Evolutionary conservation across 1,140 invertebrate genomes (phyloP).

Genomic region (Drosophila pectinifera): DNA sequence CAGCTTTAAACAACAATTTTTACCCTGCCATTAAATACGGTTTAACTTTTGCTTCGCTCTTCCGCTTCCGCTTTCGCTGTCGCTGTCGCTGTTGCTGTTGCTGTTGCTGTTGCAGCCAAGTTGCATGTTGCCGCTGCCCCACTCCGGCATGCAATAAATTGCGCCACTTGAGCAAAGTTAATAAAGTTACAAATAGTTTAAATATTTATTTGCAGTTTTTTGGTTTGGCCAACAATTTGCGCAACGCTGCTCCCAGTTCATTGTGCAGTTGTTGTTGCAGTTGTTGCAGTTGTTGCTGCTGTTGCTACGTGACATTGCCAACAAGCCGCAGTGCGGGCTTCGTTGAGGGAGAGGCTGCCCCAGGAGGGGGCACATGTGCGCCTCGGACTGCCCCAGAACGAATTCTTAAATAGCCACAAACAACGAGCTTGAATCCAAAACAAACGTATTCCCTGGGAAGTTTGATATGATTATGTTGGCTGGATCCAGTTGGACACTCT

Average conservation of each 20-base stretch:
- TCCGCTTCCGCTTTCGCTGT: constrained; percentile 18
- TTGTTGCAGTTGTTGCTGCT: constrained; percentile 13
- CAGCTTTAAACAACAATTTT: constrained; percentile 50
- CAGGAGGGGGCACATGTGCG: background rate
- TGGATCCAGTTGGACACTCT: constrained; percentile 1
- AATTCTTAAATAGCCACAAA: background rate
- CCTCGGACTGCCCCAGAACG: too few species aligned
- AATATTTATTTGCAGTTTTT: constrained; percentile 82
- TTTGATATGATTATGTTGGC: background rate
- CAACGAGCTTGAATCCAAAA: background rate
- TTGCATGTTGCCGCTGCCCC: constrained; percentile 24
- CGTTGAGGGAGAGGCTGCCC: constrained; percentile 7
- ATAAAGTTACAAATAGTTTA: constrained; percentile 83
- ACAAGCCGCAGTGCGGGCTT: constrained; percentile 31
- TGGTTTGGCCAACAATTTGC: constrained; percentile 71
- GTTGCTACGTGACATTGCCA: constrained; percentile 69
- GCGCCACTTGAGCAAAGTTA: constrained; percentile 81
- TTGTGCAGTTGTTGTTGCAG: constrained; percentile 47
- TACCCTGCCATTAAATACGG: constrained; percentile 50
- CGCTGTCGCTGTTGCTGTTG: too few species aligned
- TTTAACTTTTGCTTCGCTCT: constrained; percentile 47
- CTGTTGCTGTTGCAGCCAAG: constrained; percentile 20
- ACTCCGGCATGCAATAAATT: constrained; percentile 75
- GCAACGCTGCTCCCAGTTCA: constrained; percentile 49
- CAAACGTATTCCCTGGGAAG: background rate